These are phyloP conservation scores for Agrotis segetum DNA, from an alignment of 2,888 invertebrate species.

Conservation along the genomic window DNA sequence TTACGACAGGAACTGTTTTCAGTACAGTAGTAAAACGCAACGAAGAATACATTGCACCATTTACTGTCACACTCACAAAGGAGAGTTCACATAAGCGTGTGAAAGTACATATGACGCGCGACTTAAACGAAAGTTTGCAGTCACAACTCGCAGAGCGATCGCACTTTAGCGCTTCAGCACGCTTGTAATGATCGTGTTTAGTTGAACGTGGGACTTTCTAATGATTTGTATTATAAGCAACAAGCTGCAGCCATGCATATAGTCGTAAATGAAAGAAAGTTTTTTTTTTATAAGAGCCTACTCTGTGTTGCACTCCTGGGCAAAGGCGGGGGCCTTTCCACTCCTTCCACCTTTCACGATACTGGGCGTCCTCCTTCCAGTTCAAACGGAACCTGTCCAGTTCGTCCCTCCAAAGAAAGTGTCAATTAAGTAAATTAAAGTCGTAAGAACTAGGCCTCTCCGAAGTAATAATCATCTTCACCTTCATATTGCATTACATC, in stretches of 20 bases:
- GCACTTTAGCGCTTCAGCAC: conserved; percentile 11
- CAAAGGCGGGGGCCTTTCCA: no score
- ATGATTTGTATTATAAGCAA: conserved; percentile 7
- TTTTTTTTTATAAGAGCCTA: no score
- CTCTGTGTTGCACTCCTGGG: no score
- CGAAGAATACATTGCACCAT: not conserved
- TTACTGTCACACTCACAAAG: not conserved
- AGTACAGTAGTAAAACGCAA: not conserved
- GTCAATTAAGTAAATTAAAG: no score
- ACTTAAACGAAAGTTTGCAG: conserved; percentile 48
- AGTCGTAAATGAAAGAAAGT: not conserved
- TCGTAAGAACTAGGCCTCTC: no score
- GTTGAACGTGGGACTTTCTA: conserved; percentile 3
- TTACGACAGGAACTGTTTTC: not conserved
- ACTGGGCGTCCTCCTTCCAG: no score
- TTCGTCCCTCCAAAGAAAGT: no score
- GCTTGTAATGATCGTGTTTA: conserved; percentile 30
- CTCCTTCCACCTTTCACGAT: no score
- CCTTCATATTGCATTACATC: no score
- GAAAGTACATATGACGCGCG: conserved; percentile 30
- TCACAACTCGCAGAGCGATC: conserved; percentile 24
- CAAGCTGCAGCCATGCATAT: not conserved
- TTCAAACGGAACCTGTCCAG: no score
- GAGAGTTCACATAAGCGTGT: conserved; percentile 23
- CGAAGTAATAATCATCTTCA: no score